These are phyloP conservation scores for Drosophila recens DNA, from an alignment of 2,888 invertebrate genomes.

Conservation along the genomic window DNA sequence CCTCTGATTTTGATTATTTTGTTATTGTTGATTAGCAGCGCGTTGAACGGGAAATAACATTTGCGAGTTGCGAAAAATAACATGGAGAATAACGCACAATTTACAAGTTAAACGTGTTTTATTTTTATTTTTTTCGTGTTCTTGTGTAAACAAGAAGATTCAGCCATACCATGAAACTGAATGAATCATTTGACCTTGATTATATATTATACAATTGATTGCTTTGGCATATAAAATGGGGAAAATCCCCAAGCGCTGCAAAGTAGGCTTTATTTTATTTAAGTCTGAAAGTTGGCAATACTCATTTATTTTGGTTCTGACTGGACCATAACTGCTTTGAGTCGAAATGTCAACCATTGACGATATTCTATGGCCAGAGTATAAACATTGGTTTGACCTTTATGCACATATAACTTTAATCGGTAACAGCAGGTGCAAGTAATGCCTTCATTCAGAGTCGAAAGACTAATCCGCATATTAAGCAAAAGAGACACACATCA, in stretches of 20 bases:
- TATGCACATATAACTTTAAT: not conserved
- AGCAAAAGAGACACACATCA: slow-evolving; percentile 9
- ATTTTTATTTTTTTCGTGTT: not conserved
- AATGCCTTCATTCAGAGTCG: slow-evolving; percentile 19
- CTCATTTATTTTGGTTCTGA: not conserved
- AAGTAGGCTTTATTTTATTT: slow-evolving; percentile 27
- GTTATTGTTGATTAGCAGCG: slow-evolving; percentile 53
- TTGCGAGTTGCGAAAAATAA: slow-evolving; percentile 1
- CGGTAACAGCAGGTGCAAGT: slow-evolving; percentile 15
- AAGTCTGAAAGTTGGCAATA: not conserved
- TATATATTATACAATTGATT: slow-evolving; percentile 3
- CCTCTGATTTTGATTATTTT: slow-evolving; percentile 43
- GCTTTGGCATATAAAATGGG: not conserved
- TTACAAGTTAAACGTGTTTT: slow-evolving; percentile 34
- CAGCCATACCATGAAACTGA: not conserved
- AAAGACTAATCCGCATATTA: slow-evolving; percentile 40
- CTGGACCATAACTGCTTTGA: not conserved
- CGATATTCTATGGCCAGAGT: not conserved
- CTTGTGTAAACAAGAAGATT: slow-evolving; percentile 38
- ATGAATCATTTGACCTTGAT: slow-evolving; percentile 48
- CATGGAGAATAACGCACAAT: slow-evolving; percentile 12
- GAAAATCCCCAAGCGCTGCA: slow-evolving; percentile 1
- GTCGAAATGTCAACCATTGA: not conserved
- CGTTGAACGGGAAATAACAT: slow-evolving; percentile 26
- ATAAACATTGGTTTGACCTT: slow-evolving; percentile 18